These are phyloP conservation scores for Caradrina clavipalpis DNA, from an alignment of 2,888 invertebrate genomes.

Conservation along the genomic window DNA sequence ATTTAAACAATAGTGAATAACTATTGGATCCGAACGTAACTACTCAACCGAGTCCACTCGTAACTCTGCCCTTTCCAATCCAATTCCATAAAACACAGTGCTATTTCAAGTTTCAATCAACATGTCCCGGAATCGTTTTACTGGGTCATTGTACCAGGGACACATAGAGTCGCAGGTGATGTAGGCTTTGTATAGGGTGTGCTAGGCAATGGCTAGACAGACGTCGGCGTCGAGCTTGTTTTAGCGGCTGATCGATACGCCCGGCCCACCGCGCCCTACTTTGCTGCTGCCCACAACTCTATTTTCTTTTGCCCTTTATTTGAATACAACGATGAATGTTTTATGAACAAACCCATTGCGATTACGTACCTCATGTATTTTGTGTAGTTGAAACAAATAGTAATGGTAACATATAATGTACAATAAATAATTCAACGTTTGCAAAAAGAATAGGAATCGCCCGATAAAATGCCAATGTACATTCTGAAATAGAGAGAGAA, in stretches of 20 bases:
- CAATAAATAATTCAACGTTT: conserved; percentile 67
- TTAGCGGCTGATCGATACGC: conserved; percentile 88
- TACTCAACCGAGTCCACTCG: conserved; percentile 58
- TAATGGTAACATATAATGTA: conserved; percentile 62
- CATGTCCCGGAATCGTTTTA: conserved; percentile 79
- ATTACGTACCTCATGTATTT: conserved; percentile 57
- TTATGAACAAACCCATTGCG: conserved; percentile 60
- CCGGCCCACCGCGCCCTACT: conserved; percentile 85
- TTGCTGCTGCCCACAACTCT: conserved; percentile 80
- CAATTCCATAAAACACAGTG: conserved; percentile 76
- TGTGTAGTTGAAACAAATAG: conserved; percentile 60
- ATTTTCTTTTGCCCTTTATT: conserved; percentile 80
- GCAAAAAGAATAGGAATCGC: conserved; percentile 61
- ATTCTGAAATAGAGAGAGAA: conserved; percentile 45
- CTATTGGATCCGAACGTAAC: conserved; percentile 51
- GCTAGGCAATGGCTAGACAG: conserved; percentile 82
- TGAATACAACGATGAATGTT: conserved; percentile 74
- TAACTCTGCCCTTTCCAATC: conserved; percentile 69
- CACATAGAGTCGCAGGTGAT: conserved; percentile 77
- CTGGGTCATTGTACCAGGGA: conserved; percentile 85
- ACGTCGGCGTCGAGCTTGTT: conserved; percentile 81
- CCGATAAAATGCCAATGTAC: conserved; percentile 64
- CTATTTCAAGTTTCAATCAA: conserved; percentile 82
- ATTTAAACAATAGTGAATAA: conserved; percentile 53
- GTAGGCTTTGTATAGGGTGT: conserved; percentile 77